These are phyloP conservation scores for Crocodylus rhombifer DNA, from an alignment of 2,797 vertebrate species.

Conservation along the genomic window DNA sequence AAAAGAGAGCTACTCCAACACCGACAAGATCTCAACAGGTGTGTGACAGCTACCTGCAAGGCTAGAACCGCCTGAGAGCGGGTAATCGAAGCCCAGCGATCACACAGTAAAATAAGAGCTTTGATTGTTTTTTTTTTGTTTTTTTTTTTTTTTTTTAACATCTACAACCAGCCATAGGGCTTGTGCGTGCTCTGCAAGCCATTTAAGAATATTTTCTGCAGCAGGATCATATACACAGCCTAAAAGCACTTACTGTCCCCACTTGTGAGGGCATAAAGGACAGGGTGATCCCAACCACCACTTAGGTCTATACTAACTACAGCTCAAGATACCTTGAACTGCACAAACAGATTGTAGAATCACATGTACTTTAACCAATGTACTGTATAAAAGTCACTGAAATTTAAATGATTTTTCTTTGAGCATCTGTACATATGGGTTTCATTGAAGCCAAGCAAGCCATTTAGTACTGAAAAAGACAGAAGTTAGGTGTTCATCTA, in stretches of 20 bases:
- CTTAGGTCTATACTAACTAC: background rate
- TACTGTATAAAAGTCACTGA: too few species aligned
- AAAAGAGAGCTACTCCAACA: too few species aligned
- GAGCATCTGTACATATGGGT: slow-evolving; percentile 24
- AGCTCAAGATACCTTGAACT: background rate
- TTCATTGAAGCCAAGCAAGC: slow-evolving; percentile 11
- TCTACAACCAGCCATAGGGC: background rate
- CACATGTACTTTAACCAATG: background rate
- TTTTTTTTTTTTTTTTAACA: too few species aligned
- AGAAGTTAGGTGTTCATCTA: slow-evolving; percentile 41
- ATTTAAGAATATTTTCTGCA: background rate
- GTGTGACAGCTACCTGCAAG: too few species aligned
- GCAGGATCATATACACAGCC: slow-evolving; percentile 5
- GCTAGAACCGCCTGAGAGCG: too few species aligned
- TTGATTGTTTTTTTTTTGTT: too few species aligned
- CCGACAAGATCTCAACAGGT: too few species aligned
- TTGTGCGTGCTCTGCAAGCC: rapidly evolving
- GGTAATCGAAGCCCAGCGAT: too few species aligned
- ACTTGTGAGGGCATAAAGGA: background rate
- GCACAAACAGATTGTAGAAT: background rate
- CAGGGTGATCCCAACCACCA: background rate
- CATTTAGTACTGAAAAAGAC: slow-evolving; percentile 1
- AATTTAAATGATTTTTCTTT: slow-evolving; percentile 45
- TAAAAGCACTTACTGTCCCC: background rate
- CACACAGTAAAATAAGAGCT: too few species aligned